Percentiles rank a stretch among this genome's conserved stretches.
Conservation (phyloP, 2,888 invertebrate species). For the Drosophila parthenogenetica region DNA sequence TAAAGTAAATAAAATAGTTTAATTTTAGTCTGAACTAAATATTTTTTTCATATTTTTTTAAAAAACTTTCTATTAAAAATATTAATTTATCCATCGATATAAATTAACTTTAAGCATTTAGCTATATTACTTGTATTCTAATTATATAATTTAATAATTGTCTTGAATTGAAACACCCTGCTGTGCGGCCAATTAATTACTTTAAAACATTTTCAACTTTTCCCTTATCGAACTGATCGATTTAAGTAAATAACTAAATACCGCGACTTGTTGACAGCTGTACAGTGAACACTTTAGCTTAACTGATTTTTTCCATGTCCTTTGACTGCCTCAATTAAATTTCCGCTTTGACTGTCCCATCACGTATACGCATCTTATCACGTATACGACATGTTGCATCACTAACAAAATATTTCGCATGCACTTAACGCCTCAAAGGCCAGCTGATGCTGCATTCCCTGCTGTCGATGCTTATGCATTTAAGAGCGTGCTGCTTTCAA, state of each 20-base stretch:
- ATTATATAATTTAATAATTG: no score
- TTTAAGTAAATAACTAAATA: slow-evolving; percentile 26
- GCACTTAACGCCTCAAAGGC: slow-evolving; percentile 60
- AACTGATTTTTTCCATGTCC: slow-evolving; percentile 32
- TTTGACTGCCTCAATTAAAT: slow-evolving; percentile 53
- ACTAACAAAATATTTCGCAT: slow-evolving; percentile 52
- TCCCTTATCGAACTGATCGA: background rate
- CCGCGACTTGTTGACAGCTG: background rate
- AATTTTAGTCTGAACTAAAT: no score
- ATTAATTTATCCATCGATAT: no score
- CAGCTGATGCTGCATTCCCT: slow-evolving; percentile 24
- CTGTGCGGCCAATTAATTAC: background rate
- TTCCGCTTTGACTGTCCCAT: slow-evolving; percentile 56
- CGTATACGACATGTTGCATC: slow-evolving; percentile 68
- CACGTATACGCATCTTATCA: slow-evolving; percentile 68
- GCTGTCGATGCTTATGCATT: slow-evolving; percentile 43
- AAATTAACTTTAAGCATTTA: no score
- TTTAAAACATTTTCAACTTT: background rate
- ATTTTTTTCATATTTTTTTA: no score
- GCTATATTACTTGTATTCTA: no score
- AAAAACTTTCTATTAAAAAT: no score
- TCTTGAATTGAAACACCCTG: no score
- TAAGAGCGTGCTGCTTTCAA: slow-evolving; percentile 38
- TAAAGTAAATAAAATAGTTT: background rate
- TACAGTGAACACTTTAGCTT: background rate